Percentiles rank a stretch among this genome's conserved stretches.
These are phyloP conservation scores for Hemicentrotus pulcherrimus DNA, from an alignment of 35 echinoderm and acorn worm genomes.

Conservation along the genomic window DNA sequence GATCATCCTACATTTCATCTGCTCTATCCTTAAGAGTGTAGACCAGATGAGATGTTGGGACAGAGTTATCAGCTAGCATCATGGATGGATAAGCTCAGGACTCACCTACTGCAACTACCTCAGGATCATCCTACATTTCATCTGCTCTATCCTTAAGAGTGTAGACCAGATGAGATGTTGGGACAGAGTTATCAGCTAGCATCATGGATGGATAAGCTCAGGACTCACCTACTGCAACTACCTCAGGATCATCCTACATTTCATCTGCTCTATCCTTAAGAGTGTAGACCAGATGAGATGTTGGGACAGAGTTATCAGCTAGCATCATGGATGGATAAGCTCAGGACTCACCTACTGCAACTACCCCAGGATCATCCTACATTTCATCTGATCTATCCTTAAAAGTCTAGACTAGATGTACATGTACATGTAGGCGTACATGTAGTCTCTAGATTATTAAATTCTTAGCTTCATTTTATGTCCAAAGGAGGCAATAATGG, in stretches of 20 bases:
- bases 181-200: not conserved
- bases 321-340: conserved; percentile 5
- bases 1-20: not conserved
- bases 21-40: not conserved
- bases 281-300: not conserved
- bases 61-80: not conserved
- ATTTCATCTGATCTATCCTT: not conserved
- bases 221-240: not conserved
- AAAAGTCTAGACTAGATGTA: not conserved
- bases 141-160: not conserved
- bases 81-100: conserved; percentile 9
- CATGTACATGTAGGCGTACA: not conserved
- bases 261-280: not conserved
- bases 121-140: not conserved
- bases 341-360: not conserved
- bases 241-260: not conserved
- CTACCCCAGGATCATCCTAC: not conserved
- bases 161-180: not conserved
- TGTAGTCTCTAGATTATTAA: no score
- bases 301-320: not conserved
- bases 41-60: not conserved
- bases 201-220: conserved; percentile 6
- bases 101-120: not conserved
- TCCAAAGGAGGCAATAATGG: no score
- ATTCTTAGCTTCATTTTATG: no score